phyloP scores from a whole-genome alignment of 2,113 vertebrate species.

The Hystrix cristata region DNA sequence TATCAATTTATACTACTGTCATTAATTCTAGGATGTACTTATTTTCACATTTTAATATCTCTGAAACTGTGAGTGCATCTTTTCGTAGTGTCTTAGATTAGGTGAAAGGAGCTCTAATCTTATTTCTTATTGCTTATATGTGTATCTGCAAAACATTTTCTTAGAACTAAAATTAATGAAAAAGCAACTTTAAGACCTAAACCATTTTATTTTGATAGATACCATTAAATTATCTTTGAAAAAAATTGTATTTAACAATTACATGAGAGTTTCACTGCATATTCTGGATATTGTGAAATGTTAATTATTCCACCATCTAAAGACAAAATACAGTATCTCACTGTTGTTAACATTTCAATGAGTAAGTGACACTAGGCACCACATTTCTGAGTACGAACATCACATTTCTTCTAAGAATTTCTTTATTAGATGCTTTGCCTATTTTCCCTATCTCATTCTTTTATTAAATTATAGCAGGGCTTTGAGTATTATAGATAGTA shows the following conservation, averaged over 20 bases:
- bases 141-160: background rate
- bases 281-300: background rate
- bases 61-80: background rate
- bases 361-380: background rate
- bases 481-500: background rate
- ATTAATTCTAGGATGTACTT: background rate
- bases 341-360: slow-evolving; percentile 38
- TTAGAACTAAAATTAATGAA: slow-evolving; percentile 47
- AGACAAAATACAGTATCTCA: background rate
- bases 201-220: slow-evolving; percentile 19
- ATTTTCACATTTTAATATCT: slow-evolving; percentile 57
- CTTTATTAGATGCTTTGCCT: background rate
- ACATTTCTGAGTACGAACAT: background rate
- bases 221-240: background rate
- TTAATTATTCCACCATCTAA: slow-evolving; percentile 35
- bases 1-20: background rate
- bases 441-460: background rate
- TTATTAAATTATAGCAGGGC: background rate
- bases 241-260: background rate
- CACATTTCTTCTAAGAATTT: slow-evolving; percentile 39
- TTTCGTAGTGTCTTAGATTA: slow-evolving; percentile 8
- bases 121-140: background rate
- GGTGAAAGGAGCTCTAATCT: background rate
- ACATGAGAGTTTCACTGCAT: background rate
- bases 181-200: background rate